These are phyloP conservation scores for Dendropsophus ebraccatus DNA, from an alignment of 2,113 vertebrate genomes.

Conservation along the genomic window DNA sequence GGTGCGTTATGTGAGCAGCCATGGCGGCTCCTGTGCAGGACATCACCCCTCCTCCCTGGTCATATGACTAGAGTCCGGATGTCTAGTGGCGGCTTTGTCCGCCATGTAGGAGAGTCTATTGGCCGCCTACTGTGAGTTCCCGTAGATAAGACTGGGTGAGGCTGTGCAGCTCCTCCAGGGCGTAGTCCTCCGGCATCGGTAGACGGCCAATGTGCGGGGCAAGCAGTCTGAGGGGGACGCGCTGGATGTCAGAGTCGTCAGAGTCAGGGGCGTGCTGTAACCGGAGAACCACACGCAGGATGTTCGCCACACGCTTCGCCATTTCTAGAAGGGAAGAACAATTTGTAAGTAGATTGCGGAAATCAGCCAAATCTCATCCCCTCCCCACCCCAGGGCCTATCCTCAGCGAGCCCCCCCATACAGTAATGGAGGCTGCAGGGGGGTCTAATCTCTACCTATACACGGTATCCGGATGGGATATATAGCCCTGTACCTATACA, in stretches of 20 bases:
- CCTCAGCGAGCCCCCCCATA: too few relatives aligned
- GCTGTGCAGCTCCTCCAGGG: constrained; percentile 89
- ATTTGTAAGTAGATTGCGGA: background rate
- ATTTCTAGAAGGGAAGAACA: constrained; percentile 77
- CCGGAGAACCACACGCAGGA: constrained; percentile 87
- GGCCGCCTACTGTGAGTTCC: constrained; percentile 79
- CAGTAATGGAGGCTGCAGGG: too few relatives aligned
- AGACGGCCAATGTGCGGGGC: constrained; percentile 87
- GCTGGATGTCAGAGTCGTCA: constrained; percentile 62
- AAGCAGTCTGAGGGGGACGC: constrained; percentile 79
- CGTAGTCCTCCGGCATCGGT: constrained; percentile 95
- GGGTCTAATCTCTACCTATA: too few relatives aligned
- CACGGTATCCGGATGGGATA: too few relatives aligned
- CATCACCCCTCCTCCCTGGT: background rate
- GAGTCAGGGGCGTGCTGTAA: constrained; percentile 81
- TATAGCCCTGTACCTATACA: too few relatives aligned
- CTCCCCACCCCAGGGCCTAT: too few relatives aligned
- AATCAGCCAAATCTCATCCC: too few relatives aligned
- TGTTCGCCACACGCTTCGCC: constrained; percentile 93
- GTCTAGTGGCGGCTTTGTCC: background rate
- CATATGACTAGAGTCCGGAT: background rate
- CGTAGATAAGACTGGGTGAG: constrained; percentile 90
- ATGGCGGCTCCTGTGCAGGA: background rate
- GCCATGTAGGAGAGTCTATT: constrained; percentile 65
- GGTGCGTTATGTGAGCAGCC: too few relatives aligned